Base-by-base conservation (phyloP, 2,888 invertebrate genomes). In the Oegoconia quadripuncta region DNA sequence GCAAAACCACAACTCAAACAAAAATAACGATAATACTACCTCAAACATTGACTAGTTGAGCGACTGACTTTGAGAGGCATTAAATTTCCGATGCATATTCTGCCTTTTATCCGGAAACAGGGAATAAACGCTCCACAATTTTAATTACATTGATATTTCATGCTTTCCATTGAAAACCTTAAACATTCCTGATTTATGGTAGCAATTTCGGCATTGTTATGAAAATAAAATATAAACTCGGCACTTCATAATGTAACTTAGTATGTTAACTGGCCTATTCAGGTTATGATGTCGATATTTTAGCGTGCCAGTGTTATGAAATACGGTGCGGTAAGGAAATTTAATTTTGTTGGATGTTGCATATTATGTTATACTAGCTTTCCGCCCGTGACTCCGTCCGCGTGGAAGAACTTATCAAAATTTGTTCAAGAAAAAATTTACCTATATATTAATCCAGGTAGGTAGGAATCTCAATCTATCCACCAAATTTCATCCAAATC, bases 31-130 rank as follows among this genome's bases (percentile, higher is more conserved):
- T n/a, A n/a, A n/a, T n/a, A n/a, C n/a, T n/a, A n/a, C n/a, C n/a
- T n/a, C n/a, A n/a, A n/a, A n/a, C n/a, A n/a, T n/a, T n/a, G n/a
- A n/a, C n/a, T n/a, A n/a, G n/a, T n/a, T n/a, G n/a, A n/a, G n/a
- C n/a, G n/a, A n/a, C n/a, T n/a, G n/a, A n/a, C n/a, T n/a, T n/a
- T n/a, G n/a, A n/a, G n/a, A n/a, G n/a, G n/a, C n/a, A n/a, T n/a
- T n/a, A n/a, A n/a, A n/a, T n/a, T n/a, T n/a, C n/a, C n/a, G n/a
- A n/a, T n/a, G n/a, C n/a, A n/a, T n/a, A n/a, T n/a, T n/a, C n/a
- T n/a, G 8, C 20, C 20, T 7, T 25, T 61, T 96, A 90, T 91
- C 97, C 9, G n/a, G 25, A 9, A 6, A n/a, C 6, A 25, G 11
- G 11, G 2, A 25, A 9, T 11, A 11, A 25, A 25, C 22, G 6